Evolutionary conservation across 2,113 vertebrate species (phyloP).

Genomic region (Cygnus atratus): DNA sequence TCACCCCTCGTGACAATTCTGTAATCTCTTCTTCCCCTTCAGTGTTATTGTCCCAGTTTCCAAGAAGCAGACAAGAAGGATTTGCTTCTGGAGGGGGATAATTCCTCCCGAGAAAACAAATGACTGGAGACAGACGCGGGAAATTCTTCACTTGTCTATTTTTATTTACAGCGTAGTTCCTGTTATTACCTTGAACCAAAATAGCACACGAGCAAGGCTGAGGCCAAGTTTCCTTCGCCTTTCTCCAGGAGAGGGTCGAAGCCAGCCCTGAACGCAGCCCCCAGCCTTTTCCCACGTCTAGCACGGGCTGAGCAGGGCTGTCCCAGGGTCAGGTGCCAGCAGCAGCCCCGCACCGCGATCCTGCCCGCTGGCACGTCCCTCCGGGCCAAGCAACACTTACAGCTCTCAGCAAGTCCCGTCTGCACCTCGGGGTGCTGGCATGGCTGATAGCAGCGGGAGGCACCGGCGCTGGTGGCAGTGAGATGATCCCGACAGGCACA

Average conservation of each 20-base stretch:
- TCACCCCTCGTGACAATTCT: not conserved
- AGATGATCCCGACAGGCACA: not conserved
- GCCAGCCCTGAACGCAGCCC: not conserved
- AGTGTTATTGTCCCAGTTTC: conserved; percentile 49
- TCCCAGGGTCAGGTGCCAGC: fast-evolving
- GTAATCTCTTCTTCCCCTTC: conserved; percentile 29
- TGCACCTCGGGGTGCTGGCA: not conserved
- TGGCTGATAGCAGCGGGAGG: not conserved
- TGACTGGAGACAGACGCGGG: not conserved
- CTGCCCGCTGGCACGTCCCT: not conserved
- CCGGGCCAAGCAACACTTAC: not conserved
- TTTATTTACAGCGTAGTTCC: conserved; percentile 62
- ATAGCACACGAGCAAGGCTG: conserved; percentile 40
- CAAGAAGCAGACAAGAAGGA: conserved; percentile 40
- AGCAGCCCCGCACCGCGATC: fast-evolving
- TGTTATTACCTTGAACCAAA: conserved; percentile 66
- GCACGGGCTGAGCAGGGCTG: fast-evolving
- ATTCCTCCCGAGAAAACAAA: conserved; percentile 52
- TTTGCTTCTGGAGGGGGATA: conserved; percentile 34
- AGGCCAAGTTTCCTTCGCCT: conserved; percentile 18
- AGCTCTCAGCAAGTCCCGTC: not conserved
- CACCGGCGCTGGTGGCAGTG: fast-evolving
- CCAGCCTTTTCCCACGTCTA: not conserved
- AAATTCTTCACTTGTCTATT: conserved; percentile 66
- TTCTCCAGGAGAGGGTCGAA: not conserved